phyloP scores from a whole-genome alignment of 2,888 invertebrate species.

The Abrostola tripartita region DNA sequence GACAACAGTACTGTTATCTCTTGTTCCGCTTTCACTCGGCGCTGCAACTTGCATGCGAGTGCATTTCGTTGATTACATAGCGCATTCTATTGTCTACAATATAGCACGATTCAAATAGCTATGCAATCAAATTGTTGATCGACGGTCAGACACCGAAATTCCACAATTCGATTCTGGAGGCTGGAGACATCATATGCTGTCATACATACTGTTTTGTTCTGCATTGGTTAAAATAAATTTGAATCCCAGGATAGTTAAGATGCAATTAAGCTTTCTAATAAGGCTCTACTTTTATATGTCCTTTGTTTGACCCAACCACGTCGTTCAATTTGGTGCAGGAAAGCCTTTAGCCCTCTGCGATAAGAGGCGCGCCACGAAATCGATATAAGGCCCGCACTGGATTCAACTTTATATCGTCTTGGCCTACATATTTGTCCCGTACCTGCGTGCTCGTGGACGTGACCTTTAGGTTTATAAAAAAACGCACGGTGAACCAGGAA shows the following conservation, averaged over 20 bases:
- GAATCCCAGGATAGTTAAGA: too few species aligned
- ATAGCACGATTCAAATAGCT: too few species aligned
- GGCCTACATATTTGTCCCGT: background rate
- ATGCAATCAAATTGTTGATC: too few species aligned
- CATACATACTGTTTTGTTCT: too few species aligned
- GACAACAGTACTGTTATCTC: background rate
- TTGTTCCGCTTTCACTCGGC: conserved; percentile 18
- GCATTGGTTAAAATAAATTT: too few species aligned
- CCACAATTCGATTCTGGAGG: too few species aligned
- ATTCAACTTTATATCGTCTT: background rate
- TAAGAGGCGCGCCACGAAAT: background rate
- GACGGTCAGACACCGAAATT: too few species aligned
- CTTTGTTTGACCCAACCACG: background rate
- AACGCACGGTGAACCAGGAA: background rate
- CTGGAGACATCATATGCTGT: too few species aligned
- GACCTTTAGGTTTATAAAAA: background rate
- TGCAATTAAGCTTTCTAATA: too few species aligned
- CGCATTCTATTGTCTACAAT: too few species aligned
- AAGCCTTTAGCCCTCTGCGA: background rate
- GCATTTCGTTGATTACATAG: too few species aligned
- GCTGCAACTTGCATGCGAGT: background rate
- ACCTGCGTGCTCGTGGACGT: background rate
- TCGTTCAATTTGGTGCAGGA: background rate
- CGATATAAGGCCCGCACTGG: background rate
- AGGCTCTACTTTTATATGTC: background rate